These are phyloP conservation scores for Sebastes iracundus DNA, from an alignment of 2,797 vertebrate species.

Conservation along the genomic window DNA sequence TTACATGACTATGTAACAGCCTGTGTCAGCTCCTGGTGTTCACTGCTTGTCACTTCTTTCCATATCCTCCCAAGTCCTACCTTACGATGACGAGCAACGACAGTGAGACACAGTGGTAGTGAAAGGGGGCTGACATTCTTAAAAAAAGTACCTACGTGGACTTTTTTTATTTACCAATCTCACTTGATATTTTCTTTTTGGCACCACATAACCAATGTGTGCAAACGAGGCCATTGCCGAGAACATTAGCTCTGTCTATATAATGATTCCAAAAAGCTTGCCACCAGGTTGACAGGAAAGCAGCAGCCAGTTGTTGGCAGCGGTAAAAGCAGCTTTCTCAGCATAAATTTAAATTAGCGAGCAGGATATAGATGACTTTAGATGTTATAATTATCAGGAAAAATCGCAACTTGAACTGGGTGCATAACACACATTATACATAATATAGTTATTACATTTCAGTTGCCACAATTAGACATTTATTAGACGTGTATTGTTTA, in stretches of 20 bases:
- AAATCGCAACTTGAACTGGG: background rate
- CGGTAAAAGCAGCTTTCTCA: slow-evolving; percentile 26
- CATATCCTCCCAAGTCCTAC: slow-evolving; percentile 34
- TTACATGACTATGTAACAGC: slow-evolving; percentile 60
- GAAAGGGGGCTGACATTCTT: background rate
- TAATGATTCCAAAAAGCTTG: slow-evolving; percentile 37
- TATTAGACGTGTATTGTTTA: background rate
- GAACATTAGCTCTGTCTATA: slow-evolving; percentile 33
- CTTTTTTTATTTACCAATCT: slow-evolving; percentile 9
- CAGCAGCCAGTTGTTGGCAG: slow-evolving; percentile 26
- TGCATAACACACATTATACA: background rate
- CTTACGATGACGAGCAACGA: slow-evolving; percentile 24
- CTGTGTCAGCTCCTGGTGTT: slow-evolving; percentile 43
- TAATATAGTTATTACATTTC: background rate
- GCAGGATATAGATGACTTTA: slow-evolving; percentile 31
- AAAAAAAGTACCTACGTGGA: background rate
- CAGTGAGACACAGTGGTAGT: background rate
- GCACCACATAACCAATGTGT: background rate
- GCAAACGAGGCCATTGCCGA: slow-evolving; percentile 24
- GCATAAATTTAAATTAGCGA: slow-evolving; percentile 39
- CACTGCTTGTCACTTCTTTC: slow-evolving; percentile 46
- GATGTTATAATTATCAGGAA: slow-evolving; percentile 28
- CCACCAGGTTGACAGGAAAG: slow-evolving; percentile 45
- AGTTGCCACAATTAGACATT: background rate
- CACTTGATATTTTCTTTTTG: background rate